Conservation (phyloP, 2,888 invertebrate species). For the Scaeva pyrastri region DNA sequence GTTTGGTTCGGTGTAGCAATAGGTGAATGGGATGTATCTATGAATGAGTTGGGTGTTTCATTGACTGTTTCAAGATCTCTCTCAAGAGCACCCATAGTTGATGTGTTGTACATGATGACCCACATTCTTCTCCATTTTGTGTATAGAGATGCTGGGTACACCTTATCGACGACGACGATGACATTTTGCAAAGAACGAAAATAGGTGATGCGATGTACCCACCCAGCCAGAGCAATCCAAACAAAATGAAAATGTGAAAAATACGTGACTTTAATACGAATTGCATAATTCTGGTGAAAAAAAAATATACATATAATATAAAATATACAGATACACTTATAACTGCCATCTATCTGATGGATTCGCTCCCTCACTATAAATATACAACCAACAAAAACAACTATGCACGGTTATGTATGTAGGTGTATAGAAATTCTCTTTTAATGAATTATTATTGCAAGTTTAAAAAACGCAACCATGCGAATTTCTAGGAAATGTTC, state of each 20-base stretch:
- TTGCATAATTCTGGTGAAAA: conserved; percentile 42
- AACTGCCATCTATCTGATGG: too few species aligned
- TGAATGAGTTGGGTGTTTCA: conserved; percentile 39
- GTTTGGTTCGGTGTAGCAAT: conserved; percentile 24
- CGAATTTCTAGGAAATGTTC: not conserved
- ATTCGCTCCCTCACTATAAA: too few species aligned
- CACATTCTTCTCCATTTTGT: conserved; percentile 51
- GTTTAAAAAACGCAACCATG: conserved; percentile 45
- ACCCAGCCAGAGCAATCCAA: conserved; percentile 22
- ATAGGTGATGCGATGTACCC: conserved; percentile 30
- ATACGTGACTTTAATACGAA: conserved; percentile 69
- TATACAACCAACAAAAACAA: too few species aligned
- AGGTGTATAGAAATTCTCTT: not conserved
- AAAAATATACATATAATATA: not conserved
- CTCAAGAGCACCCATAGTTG: conserved; percentile 55
- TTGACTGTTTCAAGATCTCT: conserved; percentile 66
- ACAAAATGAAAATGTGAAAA: conserved; percentile 61
- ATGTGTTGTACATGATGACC: conserved; percentile 71
- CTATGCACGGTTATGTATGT: too few species aligned
- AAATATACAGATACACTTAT: not conserved
- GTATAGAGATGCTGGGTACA: not conserved
- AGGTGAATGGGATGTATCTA: not conserved
- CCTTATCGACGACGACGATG: conserved; percentile 64
- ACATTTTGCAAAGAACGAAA: conserved; percentile 47
- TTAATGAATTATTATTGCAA: conserved; percentile 50